phyloP scores from a whole-genome alignment of 1,140 invertebrate genomes.

The Dryas iulia region DNA sequence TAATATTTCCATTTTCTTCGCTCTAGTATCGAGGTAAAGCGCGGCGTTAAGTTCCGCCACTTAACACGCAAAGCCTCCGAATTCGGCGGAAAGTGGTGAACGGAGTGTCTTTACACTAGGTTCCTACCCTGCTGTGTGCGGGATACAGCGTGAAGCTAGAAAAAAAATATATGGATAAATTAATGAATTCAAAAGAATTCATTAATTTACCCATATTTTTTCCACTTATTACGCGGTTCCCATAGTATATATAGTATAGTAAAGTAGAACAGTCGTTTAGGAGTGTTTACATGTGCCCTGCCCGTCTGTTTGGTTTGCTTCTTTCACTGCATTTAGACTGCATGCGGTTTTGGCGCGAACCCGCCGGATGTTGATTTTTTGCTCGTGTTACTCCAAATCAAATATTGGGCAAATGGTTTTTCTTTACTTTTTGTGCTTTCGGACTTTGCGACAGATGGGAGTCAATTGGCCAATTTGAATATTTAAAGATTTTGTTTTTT shows the following conservation, averaged over 20 bases:
- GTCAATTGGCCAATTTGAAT: conserved; percentile 7
- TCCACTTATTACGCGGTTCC: background rate
- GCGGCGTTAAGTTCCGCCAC: no score
- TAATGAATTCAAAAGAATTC: background rate
- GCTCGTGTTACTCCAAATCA: conserved; percentile 56
- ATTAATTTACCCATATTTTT: background rate
- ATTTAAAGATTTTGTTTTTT: background rate
- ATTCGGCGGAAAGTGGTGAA: no score
- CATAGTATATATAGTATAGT: conserved; percentile 16
- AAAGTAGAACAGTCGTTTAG: conserved; percentile 46
- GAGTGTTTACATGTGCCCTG: conserved; percentile 66
- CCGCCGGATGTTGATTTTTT: conserved; percentile 61
- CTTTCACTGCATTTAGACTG: conserved; percentile 62
- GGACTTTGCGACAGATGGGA: conserved; percentile 10
- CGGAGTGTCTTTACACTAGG: no score
- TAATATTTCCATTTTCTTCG: no score
- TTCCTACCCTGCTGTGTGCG: no score
- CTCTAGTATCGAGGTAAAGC: no score
- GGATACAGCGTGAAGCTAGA: no score
- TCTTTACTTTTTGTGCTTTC: conserved; percentile 7
- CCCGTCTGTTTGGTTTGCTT: conserved; percentile 59
- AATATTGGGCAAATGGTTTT: conserved; percentile 51
- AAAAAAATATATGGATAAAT: no score
- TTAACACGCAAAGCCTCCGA: no score
- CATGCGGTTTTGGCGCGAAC: conserved; percentile 62